Conservation (phyloP, 2,888 invertebrate genomes). For the Heliconius aoede region DNA sequence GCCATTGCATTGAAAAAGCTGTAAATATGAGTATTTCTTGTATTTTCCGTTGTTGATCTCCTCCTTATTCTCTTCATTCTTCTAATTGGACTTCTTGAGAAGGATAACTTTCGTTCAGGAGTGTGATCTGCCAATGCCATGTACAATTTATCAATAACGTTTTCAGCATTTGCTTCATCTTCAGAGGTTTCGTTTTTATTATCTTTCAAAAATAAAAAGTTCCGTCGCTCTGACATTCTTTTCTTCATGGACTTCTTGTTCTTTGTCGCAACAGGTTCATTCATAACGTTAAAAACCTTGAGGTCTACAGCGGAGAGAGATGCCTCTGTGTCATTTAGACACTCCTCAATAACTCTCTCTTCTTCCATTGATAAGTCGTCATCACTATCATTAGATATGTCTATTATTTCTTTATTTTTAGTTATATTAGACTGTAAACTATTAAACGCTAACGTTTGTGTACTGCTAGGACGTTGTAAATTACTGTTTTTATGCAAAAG, state of each 20-base stretch:
- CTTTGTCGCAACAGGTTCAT: not conserved
- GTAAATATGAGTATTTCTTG: not conserved
- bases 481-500: not conserved
- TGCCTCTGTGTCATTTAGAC: not conserved
- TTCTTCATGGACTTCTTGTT: not conserved
- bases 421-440: not conserved
- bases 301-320: not conserved
- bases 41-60: not conserved
- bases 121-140: not conserved
- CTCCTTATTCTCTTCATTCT: not conserved
- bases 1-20: not conserved
- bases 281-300: not conserved
- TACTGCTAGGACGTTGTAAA: not conserved
- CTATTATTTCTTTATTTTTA: not conserved
- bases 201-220: not conserved
- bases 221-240: not conserved
- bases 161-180: not conserved
- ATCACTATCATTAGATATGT: not conserved
- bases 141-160: not conserved
- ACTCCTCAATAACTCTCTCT: not conserved
- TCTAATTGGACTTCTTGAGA: not conserved
- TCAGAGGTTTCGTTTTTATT: conserved; percentile 1
- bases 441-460: not conserved
- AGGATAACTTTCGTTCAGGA: not conserved
- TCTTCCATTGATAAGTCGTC: not conserved